These are phyloP conservation scores for Eledona agricola DNA, from an alignment of 2,888 invertebrate species.

Conservation along the genomic window DNA sequence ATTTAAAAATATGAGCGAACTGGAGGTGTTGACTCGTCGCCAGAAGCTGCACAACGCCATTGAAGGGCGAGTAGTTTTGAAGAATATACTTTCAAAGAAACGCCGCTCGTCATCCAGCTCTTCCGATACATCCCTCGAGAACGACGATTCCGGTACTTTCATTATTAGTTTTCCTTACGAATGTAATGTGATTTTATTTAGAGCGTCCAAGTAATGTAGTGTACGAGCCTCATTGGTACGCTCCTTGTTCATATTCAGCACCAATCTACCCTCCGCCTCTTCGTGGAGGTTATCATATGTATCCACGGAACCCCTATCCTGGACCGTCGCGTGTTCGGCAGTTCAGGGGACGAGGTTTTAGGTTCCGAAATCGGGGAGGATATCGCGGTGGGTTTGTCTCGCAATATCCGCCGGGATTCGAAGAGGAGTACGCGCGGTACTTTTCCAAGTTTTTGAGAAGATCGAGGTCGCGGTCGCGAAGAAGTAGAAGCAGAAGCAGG, in stretches of 20 bases:
- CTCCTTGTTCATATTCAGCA: constrained; percentile 25
- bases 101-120: constrained; percentile 50
- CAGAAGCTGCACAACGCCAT: constrained; percentile 66
- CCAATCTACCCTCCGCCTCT: constrained; percentile 44
- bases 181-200: constrained; percentile 1
- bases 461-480: constrained; percentile 39
- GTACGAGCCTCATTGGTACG: constrained; percentile 40
- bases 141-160: neutral
- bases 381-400: constrained; percentile 41
- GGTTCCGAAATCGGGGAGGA: constrained; percentile 54
- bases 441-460: constrained; percentile 67
- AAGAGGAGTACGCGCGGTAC: constrained; percentile 67
- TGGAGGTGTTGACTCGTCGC: constrained; percentile 64
- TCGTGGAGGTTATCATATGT: constrained; percentile 24
- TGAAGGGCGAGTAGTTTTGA: constrained; percentile 63
- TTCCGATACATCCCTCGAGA: constrained; percentile 40
- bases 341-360: constrained; percentile 23
- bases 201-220: constrained; percentile 6
- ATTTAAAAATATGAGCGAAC: constrained; percentile 64
- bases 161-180: neutral
- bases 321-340: constrained; percentile 54
- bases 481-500: constrained; percentile 40
- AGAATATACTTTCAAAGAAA: constrained; percentile 53
- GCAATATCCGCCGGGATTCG: constrained; percentile 50
- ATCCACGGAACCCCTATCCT: constrained; percentile 43